phyloP scores from a whole-genome alignment of 1,140 invertebrate genomes.

The Orchesella cincta region DNA sequence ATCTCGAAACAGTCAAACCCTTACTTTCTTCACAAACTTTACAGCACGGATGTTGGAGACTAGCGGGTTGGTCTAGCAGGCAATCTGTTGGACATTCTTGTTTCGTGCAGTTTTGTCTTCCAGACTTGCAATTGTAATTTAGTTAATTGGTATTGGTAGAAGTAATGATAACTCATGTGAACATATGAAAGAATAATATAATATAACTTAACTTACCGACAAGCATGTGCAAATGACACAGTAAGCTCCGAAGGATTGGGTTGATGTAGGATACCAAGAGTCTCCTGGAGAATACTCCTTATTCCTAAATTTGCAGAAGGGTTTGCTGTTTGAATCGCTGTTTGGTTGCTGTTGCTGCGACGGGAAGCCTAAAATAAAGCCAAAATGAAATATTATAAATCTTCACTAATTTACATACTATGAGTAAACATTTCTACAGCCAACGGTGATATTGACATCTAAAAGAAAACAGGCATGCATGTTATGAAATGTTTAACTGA shows the following conservation, averaged over 20 bases:
- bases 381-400: no score
- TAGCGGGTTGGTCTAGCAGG: neutral
- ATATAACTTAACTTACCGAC: conserved; percentile 40
- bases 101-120: conserved; percentile 46
- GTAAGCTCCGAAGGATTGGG: conserved; percentile 21
- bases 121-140: conserved; percentile 30
- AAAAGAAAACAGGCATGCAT: no score
- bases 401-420: no score
- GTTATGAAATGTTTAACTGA: no score
- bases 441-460: no score
- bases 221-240: conserved; percentile 48
- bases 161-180: neutral
- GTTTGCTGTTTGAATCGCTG: no score
- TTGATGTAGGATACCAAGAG: conserved; percentile 42
- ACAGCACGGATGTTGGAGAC: conserved; percentile 43
- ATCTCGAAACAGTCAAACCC: neutral
- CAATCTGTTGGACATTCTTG: conserved; percentile 45
- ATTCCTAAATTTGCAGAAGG: conserved; percentile 40
- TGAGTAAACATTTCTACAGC: no score
- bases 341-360: no score
- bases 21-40: conserved; percentile 43
- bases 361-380: no score
- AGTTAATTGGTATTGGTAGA: neutral
- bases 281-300: conserved; percentile 49
- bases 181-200: no score